Base-by-base conservation (phyloP, 2,888 invertebrate genomes). In the Biston stratarius region DNA sequence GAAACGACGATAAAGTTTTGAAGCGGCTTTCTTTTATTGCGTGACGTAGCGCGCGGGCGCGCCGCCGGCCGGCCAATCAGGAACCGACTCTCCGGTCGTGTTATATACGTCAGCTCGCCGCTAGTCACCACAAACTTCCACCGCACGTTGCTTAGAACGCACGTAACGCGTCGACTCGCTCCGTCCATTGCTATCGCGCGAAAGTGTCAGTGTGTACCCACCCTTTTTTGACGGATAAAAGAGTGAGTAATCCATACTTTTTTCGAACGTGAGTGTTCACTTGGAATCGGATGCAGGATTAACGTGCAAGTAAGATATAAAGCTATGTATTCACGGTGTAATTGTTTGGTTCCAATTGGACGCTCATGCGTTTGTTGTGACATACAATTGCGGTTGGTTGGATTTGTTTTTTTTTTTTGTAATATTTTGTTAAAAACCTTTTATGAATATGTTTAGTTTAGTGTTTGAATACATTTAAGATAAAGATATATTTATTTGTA, bases 31-130 rank as follows among this genome's bases (percentile, higher is more conserved):
- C 82, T 67, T 67, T 67, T 83, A 85, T 79, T 76, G 61, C 61
- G 81, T 90, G 89, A 88, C 89, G 89, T 90, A 84, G 79, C 63
- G 78, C 78, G 85, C 88, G 85, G 88, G 90, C 89, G 87, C 89
- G 89, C 80, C 87, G 83, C 69, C 64, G 65, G 53, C 69, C 77
- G 66, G 66, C 90, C 92, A 91, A 92, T 91, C 72, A 79, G 74
- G 60, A 75, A 77, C 40, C 33, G 40, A 12, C 72, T 70, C 77
- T 74, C 69, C 76, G 78, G 78, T 77, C 78, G 81, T 80, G 83
- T 73, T 92, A 90, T 89, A 92, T 88, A 89, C 90, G 83, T 84
- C 84, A 82, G 78, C 75, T 77, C 74, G 74, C 70, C 77, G 77
- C 79, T 79, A 79, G 74, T 78, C 77, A 78, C 80, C 82, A 82